Percentiles rank a stretch among this genome's conserved stretches.
Conservation (phyloP, 2,888 invertebrate species). For the Tinea pellionella region DNA sequence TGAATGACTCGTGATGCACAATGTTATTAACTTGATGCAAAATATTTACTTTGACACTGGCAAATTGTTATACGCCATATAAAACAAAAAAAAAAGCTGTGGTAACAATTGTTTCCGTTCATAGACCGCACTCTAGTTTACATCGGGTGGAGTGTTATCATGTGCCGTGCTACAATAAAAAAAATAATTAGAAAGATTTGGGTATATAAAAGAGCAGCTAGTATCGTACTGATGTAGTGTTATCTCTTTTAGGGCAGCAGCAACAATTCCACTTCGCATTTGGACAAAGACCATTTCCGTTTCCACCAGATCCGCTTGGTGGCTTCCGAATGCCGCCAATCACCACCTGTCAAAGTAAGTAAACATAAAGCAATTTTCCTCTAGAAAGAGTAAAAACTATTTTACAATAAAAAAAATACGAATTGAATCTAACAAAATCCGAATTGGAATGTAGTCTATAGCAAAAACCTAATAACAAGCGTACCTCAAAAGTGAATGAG, state of each 20-base stretch:
- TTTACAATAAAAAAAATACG: not conserved
- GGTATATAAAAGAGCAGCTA: slow-evolving; percentile 40
- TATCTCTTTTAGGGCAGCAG: slow-evolving; percentile 94
- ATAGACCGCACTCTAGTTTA: no score
- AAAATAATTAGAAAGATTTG: no score
- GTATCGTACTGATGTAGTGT: slow-evolving; percentile 78
- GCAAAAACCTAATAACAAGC: slow-evolving; percentile 14
- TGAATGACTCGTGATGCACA: no score
- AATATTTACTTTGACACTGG: no score
- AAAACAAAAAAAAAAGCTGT: no score
- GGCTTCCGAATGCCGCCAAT: slow-evolving; percentile 91
- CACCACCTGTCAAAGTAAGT: slow-evolving; percentile 92
- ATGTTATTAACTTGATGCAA: no score
- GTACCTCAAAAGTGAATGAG: slow-evolving; percentile 23
- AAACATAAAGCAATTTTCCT: slow-evolving; percentile 19
- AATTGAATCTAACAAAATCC: slow-evolving; percentile 2
- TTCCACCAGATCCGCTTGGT: slow-evolving; percentile 87
- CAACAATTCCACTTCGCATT: slow-evolving; percentile 95
- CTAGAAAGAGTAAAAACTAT: not conserved
- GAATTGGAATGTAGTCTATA: not conserved
- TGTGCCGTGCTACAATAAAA: no score
- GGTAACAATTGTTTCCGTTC: no score
- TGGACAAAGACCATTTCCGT: slow-evolving; percentile 87
- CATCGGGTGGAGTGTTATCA: no score
- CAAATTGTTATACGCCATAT: no score